Evolutionary conservation across 2,888 invertebrate species (phyloP).

Genomic region (Oscheius sp.): DNA sequence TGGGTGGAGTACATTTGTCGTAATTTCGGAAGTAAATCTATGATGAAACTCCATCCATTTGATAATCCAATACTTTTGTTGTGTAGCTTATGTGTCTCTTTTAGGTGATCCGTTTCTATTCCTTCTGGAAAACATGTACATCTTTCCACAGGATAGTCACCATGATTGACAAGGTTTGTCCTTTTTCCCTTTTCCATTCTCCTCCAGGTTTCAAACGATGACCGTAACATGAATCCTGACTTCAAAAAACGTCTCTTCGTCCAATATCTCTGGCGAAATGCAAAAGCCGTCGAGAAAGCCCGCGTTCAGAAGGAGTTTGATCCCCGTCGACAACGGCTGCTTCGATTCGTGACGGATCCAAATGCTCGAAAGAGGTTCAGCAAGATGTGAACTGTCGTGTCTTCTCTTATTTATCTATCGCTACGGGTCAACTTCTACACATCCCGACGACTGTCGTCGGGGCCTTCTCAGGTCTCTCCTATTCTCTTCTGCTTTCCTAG

Average conservation of each 20-base stretch:
- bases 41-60: too few species aligned
- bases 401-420: conserved; percentile 24
- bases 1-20: not conserved
- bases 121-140: conserved; percentile 70
- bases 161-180: conserved; percentile 66
- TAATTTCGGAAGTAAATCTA: conserved; percentile 5
- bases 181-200: not conserved
- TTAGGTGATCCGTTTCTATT: conserved; percentile 68
- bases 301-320: conserved; percentile 69
- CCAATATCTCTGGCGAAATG: conserved; percentile 70
- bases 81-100: conserved; percentile 5
- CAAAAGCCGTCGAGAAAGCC: conserved; percentile 68
- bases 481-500: conserved; percentile 4
- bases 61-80: not conserved
- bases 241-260: conserved; percentile 69
- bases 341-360: conserved; percentile 66
- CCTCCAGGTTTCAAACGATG: conserved; percentile 33
- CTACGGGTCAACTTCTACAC: conserved; percentile 24
- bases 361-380: conserved; percentile 54
- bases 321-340: conserved; percentile 65
- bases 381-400: conserved; percentile 43
- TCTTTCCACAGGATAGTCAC: conserved; percentile 70
- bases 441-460: not conserved
- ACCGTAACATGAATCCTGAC: conserved; percentile 38
- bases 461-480: not conserved